phyloP scores from a whole-genome alignment of 2,113 vertebrate genomes.

The Tachuris rubrigastra region DNA sequence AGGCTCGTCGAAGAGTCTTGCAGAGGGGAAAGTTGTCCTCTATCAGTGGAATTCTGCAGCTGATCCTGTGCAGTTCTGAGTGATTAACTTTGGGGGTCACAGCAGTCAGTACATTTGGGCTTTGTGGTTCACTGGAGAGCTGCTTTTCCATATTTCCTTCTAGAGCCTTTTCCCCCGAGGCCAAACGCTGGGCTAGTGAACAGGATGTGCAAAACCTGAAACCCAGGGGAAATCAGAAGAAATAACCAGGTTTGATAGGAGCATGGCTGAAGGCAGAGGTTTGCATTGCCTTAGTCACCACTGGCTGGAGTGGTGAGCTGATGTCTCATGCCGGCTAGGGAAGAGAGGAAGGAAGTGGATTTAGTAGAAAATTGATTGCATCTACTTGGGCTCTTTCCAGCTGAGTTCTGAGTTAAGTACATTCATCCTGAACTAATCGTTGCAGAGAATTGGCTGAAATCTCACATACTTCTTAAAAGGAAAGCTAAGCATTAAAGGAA shows the following conservation, averaged over 20 bases:
- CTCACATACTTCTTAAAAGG: conserved; percentile 61
- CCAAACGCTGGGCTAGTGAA: neutral
- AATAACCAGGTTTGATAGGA: neutral
- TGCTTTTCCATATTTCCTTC: neutral
- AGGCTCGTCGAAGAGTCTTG: neutral
- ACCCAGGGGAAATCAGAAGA: neutral
- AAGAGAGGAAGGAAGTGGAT: conserved; percentile 64
- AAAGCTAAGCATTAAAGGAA: conserved; percentile 57
- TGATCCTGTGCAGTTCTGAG: neutral
- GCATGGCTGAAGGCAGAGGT: neutral
- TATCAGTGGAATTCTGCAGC: neutral
- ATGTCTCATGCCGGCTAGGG: conserved; percentile 41
- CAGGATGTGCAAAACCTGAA: neutral
- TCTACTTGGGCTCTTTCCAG: conserved; percentile 66
- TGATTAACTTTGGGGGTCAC: neutral
- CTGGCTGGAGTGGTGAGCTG: conserved; percentile 5
- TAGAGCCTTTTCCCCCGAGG: neutral
- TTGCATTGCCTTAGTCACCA: neutral
- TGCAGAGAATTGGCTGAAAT: conserved; percentile 55
- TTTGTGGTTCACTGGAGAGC: neutral
- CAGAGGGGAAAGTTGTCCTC: neutral
- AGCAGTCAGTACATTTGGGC: neutral
- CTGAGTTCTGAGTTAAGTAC: conserved; percentile 66
- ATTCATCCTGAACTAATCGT: conserved; percentile 69
- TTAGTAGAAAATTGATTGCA: conserved; percentile 70